Conservation (phyloP, 2,888 invertebrate species). For the Pollenia labialis region DNA sequence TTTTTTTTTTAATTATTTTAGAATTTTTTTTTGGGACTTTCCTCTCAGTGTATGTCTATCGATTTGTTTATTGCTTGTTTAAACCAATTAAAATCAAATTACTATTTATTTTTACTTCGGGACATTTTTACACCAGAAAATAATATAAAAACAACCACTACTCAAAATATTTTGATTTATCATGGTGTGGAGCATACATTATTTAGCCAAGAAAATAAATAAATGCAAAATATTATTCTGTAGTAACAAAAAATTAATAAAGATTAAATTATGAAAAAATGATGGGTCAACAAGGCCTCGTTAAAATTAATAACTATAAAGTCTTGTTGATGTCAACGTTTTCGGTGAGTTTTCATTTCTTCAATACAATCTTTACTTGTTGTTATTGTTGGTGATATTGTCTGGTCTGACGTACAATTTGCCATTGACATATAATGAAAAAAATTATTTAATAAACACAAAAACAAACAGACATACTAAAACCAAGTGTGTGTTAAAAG, state of each 20-base stretch:
- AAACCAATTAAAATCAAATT: constrained; percentile 35
- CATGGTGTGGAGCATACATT: not conserved
- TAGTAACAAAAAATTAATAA: constrained; percentile 22
- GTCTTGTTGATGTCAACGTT: constrained; percentile 62
- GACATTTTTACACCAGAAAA: constrained; percentile 11
- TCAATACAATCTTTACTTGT: constrained; percentile 56
- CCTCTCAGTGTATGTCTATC: not conserved
- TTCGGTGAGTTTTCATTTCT: constrained; percentile 50
- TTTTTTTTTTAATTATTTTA: not conserved
- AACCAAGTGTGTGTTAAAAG: constrained; percentile 38
- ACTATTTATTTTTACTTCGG: constrained; percentile 5
- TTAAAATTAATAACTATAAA: constrained; percentile 52
- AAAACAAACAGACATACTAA: constrained; percentile 27
- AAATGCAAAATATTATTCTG: constrained; percentile 10
- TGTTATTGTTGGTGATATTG: constrained; percentile 48
- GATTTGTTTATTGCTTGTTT: constrained; percentile 27
- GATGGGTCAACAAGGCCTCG: constrained; percentile 71
- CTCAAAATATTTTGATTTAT: constrained; percentile 30
- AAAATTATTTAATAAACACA: constrained; percentile 59
- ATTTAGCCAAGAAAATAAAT: constrained; percentile 38
- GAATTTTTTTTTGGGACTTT: not conserved
- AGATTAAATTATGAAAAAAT: constrained; percentile 42
- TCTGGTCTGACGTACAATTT: constrained; percentile 79
- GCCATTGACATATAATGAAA: constrained; percentile 82
- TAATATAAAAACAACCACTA: not conserved